Conservation (phyloP, 2,797 vertebrate species). For the Gadopsis marmoratus region DNA sequence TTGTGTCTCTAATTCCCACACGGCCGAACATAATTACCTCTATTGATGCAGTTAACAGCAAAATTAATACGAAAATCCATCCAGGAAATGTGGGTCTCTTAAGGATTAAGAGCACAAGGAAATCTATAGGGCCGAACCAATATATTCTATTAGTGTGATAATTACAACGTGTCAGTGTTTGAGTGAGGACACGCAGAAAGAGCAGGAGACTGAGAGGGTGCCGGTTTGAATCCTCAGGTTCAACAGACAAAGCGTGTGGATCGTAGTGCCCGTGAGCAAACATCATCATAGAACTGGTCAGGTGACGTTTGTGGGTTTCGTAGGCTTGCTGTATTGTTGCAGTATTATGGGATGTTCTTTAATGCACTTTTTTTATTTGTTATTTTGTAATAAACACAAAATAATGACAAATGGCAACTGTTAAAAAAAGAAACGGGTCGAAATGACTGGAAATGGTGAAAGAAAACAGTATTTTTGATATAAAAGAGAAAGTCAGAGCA, state of each 20-base stretch:
- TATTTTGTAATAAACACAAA: no score
- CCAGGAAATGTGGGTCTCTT: constrained; percentile 16
- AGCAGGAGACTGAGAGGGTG: background rate
- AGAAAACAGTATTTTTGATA: background rate
- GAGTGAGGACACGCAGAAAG: background rate
- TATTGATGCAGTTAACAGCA: constrained; percentile 33
- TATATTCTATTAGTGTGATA: constrained; percentile 38
- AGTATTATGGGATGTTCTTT: no score
- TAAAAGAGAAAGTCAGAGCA: background rate
- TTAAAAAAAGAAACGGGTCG: background rate
- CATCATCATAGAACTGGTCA: no score
- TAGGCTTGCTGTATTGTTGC: no score
- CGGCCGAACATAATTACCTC: constrained; percentile 38
- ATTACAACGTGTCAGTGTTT: constrained; percentile 22
- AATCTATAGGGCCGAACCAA: constrained; percentile 8
- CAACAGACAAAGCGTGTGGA: no score
- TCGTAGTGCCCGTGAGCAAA: no score
- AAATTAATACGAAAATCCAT: constrained; percentile 30
- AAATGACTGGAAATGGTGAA: background rate
- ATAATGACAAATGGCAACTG: background rate
- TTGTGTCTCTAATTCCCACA: constrained; percentile 20
- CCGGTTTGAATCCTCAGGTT: background rate
- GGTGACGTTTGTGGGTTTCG: no score
- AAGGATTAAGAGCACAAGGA: constrained; percentile 14
- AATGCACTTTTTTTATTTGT: no score